Base-by-base conservation (phyloP, 2,888 invertebrate species). In the Lepidocyrtinus sp. region DNA sequence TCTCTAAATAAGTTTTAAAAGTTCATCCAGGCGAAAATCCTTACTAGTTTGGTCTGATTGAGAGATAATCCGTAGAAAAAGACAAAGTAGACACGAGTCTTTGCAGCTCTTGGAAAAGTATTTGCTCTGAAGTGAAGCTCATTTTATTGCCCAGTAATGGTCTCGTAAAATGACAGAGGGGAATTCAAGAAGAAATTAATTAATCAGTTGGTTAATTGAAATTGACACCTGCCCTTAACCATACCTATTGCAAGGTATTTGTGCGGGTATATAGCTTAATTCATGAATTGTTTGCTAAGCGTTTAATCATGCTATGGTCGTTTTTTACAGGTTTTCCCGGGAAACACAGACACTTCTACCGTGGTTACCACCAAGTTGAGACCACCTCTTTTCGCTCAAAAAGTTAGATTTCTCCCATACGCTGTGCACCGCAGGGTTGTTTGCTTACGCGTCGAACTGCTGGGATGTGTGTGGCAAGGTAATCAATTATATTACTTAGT, bases 381-480 rank as follows among this genome's bases (percentile, higher is more conserved):
- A 86, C 94, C 95, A 68, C 93, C 94, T 25, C 91, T 95, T 85
- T 91, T 95, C 80, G 94, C 94, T 59, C 92, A 93, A 76, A 92
- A 92, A 89, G 90, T 96, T 83, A 92, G 95, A 82, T 92, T 96
- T 88, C 92, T 95, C 87, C 96, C 95, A 7, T 94, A 93, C 89
- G 93, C 94, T 83, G 92, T 92, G 81, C 93, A 93, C 88, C 92
- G 93, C 85, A 91, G 95, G 82, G 95, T 93, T 2, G 93, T 95
- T 83, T 96, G 95, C 88, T 92, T 96, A 91, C 90, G 95, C 83
- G 92, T 95, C 68, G 96, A 96, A 90, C 90, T 95, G 85, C 92
- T 94, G 85, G 95, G 95, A 77, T 96, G 95, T 89, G 90, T 90
- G 85, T 95, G 93, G 92, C 91, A 90, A 89, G 94, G 95, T 94